Evolutionary conservation across 2,888 invertebrate species (phyloP).

Genomic region (Junonia oenone): DNA sequence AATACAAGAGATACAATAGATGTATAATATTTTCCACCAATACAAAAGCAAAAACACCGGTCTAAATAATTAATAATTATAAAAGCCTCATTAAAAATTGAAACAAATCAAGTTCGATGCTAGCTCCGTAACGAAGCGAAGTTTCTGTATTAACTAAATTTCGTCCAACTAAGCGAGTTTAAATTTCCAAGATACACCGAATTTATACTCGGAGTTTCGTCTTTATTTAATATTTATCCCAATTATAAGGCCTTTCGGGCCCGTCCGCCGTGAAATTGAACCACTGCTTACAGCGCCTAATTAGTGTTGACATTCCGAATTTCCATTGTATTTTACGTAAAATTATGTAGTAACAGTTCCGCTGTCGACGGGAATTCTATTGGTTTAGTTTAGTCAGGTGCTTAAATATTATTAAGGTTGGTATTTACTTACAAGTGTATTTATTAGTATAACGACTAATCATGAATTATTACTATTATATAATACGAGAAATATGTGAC

Average conservation of each 20-base stretch:
- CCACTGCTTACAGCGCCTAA: constrained; percentile 35
- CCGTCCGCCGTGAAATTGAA: constrained; percentile 35
- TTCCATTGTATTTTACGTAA: constrained; percentile 22
- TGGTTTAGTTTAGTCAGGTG: too few relatives aligned
- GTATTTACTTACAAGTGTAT: too few relatives aligned
- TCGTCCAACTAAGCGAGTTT: not conserved
- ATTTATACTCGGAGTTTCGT: constrained; percentile 10
- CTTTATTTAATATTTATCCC: constrained; percentile 34
- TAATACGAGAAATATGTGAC: too few relatives aligned
- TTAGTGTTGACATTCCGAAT: constrained; percentile 35
- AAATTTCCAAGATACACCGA: constrained; percentile 6
- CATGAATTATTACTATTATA: too few relatives aligned
- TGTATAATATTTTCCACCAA: too few relatives aligned
- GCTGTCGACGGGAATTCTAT: too few relatives aligned
- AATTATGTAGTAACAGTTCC: not conserved
- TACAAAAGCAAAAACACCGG: too few relatives aligned
- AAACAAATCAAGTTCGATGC: not conserved
- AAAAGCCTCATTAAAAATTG: not conserved
- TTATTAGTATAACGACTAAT: too few relatives aligned
- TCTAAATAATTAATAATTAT: not conserved
- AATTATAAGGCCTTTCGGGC: constrained; percentile 33
- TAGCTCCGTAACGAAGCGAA: not conserved
- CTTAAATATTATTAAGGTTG: too few relatives aligned
- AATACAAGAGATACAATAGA: too few relatives aligned
- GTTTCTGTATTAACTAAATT: not conserved